Evolutionary conservation across 2,113 vertebrate genomes (phyloP).

Genomic region (Carlito syrichta): DNA sequence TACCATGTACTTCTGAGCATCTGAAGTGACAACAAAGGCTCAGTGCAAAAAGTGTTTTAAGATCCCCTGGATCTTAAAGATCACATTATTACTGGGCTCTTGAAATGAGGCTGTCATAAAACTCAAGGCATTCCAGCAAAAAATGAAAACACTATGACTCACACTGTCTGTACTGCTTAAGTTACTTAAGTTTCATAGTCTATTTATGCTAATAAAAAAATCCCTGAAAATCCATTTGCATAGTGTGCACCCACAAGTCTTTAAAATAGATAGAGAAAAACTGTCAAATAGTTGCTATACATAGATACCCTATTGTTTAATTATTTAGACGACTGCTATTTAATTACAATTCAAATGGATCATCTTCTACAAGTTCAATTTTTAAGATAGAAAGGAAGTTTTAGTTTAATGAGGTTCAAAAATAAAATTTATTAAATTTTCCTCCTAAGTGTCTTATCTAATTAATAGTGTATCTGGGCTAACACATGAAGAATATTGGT

Average conservation of each 20-base stretch:
- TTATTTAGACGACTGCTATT: slow-evolving; percentile 70
- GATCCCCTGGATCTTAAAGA: not conserved
- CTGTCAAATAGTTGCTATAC: slow-evolving; percentile 72
- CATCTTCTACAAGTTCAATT: slow-evolving; percentile 60
- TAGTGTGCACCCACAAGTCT: slow-evolving; percentile 54
- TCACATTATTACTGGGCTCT: not conserved
- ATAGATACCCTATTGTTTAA: slow-evolving; percentile 74
- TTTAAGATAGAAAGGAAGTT: slow-evolving; percentile 66
- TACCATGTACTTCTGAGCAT: not conserved
- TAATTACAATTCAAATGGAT: slow-evolving; percentile 71
- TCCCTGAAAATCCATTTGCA: slow-evolving; percentile 67
- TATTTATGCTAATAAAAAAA: slow-evolving; percentile 68
- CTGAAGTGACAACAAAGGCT: not conserved
- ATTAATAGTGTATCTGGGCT: slow-evolving; percentile 49
- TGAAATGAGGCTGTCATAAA: slow-evolving; percentile 49
- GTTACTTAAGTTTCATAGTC: slow-evolving; percentile 60
- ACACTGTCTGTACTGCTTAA: slow-evolving; percentile 49
- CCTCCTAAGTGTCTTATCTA: slow-evolving; percentile 64
- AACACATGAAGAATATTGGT: slow-evolving; percentile 1
- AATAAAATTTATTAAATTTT: slow-evolving; percentile 76
- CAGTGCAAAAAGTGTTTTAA: not conserved
- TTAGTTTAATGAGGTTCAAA: slow-evolving; percentile 73
- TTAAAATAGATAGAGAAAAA: slow-evolving; percentile 71
- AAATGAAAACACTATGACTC: slow-evolving; percentile 69
- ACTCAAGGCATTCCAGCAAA: slow-evolving; percentile 3